Conservation (phyloP, 2,888 invertebrate genomes). For the Clistopyga incitator region DNA sequence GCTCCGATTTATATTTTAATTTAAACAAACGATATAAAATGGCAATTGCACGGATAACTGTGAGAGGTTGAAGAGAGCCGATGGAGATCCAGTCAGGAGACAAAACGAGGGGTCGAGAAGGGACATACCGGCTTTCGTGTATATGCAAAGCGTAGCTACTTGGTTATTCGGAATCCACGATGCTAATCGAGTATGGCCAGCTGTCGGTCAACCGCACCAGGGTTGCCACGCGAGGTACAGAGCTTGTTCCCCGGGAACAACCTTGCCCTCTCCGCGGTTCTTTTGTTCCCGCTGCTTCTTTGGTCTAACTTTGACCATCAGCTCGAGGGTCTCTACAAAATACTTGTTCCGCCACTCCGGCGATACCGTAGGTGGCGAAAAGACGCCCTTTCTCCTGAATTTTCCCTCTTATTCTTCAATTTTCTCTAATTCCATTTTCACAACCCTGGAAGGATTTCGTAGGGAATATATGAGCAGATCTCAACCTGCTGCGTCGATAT, state of each 20-base stretch:
- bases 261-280: conserved; percentile 33
- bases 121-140: conserved; percentile 51
- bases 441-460: neutral
- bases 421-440: conserved; percentile 28
- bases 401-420: conserved; percentile 12
- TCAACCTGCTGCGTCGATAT: neutral
- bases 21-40: conserved; percentile 46
- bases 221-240: conserved; percentile 32
- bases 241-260: conserved; percentile 17
- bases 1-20: conserved; percentile 33
- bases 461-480: neutral
- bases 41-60: conserved; percentile 7
- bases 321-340: conserved; percentile 4
- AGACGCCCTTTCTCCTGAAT: neutral
- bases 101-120: conserved; percentile 32
- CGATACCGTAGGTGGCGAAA: neutral
- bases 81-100: conserved; percentile 1
- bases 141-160: conserved; percentile 71
- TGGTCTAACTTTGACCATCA: conserved; percentile 46
- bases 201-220: conserved; percentile 69
- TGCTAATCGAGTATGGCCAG: conserved; percentile 73
- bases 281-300: conserved; percentile 29
- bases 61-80: conserved; percentile 6
- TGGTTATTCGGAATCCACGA: conserved; percentile 69
- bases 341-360: neutral